Evolutionary conservation across 1,140 invertebrate genomes (phyloP).

Genomic region (Myzus persicae): DNA sequence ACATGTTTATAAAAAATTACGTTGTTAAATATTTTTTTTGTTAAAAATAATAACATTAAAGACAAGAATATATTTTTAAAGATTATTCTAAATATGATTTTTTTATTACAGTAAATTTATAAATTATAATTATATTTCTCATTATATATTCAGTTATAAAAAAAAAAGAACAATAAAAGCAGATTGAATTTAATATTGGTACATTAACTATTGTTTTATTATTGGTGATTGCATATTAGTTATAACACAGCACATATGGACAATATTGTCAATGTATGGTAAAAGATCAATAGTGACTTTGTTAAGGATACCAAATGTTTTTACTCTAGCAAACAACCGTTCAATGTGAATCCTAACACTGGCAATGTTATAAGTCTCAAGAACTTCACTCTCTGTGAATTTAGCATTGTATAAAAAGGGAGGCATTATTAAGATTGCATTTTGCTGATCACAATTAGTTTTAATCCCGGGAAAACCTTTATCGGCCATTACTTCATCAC

Average conservation of each 20-base stretch:
- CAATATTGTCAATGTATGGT: background rate
- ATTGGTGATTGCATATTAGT: background rate
- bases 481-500: background rate
- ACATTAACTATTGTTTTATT: constrained; percentile 4
- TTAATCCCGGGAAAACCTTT: background rate
- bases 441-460: background rate
- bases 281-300: background rate
- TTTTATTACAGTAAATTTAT: too few species aligned
- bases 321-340: background rate
- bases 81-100: too few species aligned
- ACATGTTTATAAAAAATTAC: too few species aligned
- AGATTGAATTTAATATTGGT: background rate
- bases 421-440: background rate
- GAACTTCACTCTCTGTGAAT: background rate
- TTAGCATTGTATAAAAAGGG: background rate
- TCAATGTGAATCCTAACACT: constrained; percentile 5
- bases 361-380: background rate
- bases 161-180: background rate
- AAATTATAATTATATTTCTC: too few species aligned
- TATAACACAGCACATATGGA: constrained; percentile 21
- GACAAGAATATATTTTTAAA: too few species aligned
- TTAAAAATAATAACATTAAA: too few species aligned
- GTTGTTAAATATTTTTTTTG: too few species aligned
- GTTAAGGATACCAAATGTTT: background rate
- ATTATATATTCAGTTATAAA: background rate